Conservation (phyloP, 2,888 invertebrate genomes). For the Elegia similella region DNA sequence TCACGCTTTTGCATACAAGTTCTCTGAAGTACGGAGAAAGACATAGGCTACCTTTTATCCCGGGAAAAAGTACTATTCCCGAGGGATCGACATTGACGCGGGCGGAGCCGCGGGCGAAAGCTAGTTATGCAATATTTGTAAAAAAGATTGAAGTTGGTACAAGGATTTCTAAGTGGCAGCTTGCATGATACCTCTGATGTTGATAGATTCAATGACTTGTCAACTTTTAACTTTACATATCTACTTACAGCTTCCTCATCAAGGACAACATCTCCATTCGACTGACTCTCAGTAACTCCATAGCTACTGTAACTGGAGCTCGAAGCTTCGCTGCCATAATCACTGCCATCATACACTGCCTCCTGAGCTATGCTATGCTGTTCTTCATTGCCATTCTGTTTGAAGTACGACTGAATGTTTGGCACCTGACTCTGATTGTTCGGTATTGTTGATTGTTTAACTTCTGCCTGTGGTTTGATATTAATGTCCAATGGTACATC, state of each 20-base stretch:
- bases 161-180: no score
- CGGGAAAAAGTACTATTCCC: no score
- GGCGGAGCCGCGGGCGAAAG: no score
- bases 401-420: slow-evolving; percentile 64
- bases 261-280: slow-evolving; percentile 37
- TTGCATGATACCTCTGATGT: no score
- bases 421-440: slow-evolving; percentile 34
- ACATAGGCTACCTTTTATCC: no score
- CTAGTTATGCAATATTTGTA: no score
- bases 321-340: slow-evolving; percentile 30
- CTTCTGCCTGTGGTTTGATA: slow-evolving; percentile 25
- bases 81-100: no score
- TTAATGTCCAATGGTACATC: slow-evolving; percentile 59
- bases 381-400: slow-evolving; percentile 42
- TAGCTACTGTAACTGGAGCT: slow-evolving; percentile 31
- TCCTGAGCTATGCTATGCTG: slow-evolving; percentile 10
- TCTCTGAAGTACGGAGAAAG: no score
- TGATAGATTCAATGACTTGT: no score
- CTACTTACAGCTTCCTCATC: slow-evolving; percentile 74
- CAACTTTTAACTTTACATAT: no score
- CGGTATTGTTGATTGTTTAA: slow-evolving; percentile 18
- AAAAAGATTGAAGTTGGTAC: no score
- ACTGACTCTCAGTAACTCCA: slow-evolving; percentile 5
- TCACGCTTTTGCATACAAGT: no score
- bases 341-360: not conserved